Percentiles rank a stretch among this genome's conserved stretches.
Conservation (phyloP, 2,797 vertebrate species). For the Acropternis orthonyx region DNA sequence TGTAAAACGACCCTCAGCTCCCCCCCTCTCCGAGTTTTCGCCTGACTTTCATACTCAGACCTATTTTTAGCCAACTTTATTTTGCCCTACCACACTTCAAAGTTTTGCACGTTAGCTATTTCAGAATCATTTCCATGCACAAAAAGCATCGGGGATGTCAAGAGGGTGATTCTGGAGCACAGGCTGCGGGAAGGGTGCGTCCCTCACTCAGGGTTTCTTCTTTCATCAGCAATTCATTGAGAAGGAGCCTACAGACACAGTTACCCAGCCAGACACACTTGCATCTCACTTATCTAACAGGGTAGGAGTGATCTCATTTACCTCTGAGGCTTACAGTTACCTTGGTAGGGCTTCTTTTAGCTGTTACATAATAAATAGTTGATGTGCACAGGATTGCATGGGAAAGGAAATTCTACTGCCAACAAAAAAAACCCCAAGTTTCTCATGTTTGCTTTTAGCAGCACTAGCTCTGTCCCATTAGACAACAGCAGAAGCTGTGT, state of each 20-base stretch:
- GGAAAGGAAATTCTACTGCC: background rate
- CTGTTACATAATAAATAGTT: constrained; percentile 14
- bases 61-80: constrained; percentile 78
- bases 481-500: background rate
- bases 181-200: background rate
- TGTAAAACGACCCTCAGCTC: constrained; percentile 61
- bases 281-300: background rate
- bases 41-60: constrained; percentile 64
- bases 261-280: constrained; percentile 1
- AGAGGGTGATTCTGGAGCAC: rapidly evolving
- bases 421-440: background rate
- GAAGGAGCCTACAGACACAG: background rate
- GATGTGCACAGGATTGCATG: background rate
- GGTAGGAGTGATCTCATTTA: background rate
- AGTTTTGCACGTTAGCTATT: background rate
- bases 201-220: background rate
- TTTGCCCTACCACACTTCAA: constrained; percentile 20
- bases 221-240: constrained; percentile 13
- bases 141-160: background rate
- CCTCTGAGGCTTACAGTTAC: background rate
- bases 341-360: constrained; percentile 9
- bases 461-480: background rate
- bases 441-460: background rate
- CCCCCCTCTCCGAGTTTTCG: constrained; percentile 48
- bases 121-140: background rate